Conservation (phyloP, 2,888 invertebrate genomes). For the Sphaerophoria taeniata region DNA sequence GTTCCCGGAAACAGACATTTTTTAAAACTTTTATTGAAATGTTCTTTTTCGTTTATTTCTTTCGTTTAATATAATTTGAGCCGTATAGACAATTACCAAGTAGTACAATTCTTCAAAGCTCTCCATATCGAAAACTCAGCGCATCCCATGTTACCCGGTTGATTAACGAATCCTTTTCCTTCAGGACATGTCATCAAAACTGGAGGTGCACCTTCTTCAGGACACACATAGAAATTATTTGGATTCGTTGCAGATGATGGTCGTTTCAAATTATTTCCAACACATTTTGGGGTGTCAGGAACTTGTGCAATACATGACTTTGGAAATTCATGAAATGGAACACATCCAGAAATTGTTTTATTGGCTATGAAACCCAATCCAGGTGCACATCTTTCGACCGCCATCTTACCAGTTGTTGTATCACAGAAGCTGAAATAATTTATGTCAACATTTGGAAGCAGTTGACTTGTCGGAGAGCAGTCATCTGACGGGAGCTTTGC, state of each 20-base stretch:
- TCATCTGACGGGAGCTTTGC: neutral
- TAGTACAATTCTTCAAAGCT: slow-evolving; percentile 15
- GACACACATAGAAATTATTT: slow-evolving; percentile 75
- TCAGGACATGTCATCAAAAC: slow-evolving; percentile 59
- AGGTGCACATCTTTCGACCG: neutral
- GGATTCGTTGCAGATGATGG: slow-evolving; percentile 72
- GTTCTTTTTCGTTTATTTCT: no score
- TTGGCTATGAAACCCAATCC: slow-evolving; percentile 43
- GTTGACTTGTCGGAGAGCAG: slow-evolving; percentile 6
- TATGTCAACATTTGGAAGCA: slow-evolving; percentile 31
- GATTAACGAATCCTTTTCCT: slow-evolving; percentile 71
- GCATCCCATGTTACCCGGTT: slow-evolving; percentile 75
- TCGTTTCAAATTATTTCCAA: slow-evolving; percentile 63
- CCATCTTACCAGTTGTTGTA: neutral
- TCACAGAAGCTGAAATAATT: slow-evolving; percentile 42
- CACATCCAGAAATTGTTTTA: slow-evolving; percentile 30
- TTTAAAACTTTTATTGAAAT: no score
- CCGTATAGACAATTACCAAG: neutral
- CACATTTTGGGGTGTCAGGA: slow-evolving; percentile 48
- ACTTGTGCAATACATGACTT: slow-evolving; percentile 65
- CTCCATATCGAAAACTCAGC: slow-evolving; percentile 75
- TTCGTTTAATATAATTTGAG: no score
- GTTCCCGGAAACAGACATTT: no score
- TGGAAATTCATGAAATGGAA: slow-evolving; percentile 52
- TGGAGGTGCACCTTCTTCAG: slow-evolving; percentile 44